Conservation (phyloP, 2,113 vertebrate species). For the Nicator chloris region DNA sequence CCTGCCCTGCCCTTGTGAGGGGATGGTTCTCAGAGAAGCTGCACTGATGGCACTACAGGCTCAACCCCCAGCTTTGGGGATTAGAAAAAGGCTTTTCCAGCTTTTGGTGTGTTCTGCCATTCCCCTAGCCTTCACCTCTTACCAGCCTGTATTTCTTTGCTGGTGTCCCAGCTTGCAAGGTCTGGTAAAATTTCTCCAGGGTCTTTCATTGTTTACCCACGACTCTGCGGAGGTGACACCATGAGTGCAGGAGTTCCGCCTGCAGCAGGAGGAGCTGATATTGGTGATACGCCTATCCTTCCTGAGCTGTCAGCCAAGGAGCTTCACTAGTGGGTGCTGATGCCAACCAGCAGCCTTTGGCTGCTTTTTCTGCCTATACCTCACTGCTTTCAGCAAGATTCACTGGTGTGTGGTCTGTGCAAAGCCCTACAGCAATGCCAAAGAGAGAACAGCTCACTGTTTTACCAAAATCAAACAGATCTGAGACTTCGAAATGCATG, state of each 20-base stretch:
- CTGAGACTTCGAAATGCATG: not conserved
- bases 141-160: not conserved
- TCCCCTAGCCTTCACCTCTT: not conserved
- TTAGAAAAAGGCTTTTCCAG: not conserved
- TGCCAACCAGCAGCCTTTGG: not conserved
- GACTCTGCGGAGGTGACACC: rapidly evolving
- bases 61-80: rapidly evolving
- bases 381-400: not conserved
- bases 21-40: not conserved
- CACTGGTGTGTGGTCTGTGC: not conserved
- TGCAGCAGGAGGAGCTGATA: not conserved
- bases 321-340: not conserved
- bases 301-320: not conserved
- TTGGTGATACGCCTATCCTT: not conserved
- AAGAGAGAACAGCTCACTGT: not conserved
- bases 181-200: not conserved
- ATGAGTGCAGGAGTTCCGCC: not conserved
- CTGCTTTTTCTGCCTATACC: not conserved
- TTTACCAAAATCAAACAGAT: not conserved
- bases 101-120: not conserved
- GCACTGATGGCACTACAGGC: too few species aligned
- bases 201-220: not conserved
- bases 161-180: not conserved
- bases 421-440: not conserved
- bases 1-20: not conserved